These are phyloP conservation scores for Druon quercuslanigerum DNA, from an alignment of 1,140 invertebrate genomes.

Conservation along the genomic window DNA sequence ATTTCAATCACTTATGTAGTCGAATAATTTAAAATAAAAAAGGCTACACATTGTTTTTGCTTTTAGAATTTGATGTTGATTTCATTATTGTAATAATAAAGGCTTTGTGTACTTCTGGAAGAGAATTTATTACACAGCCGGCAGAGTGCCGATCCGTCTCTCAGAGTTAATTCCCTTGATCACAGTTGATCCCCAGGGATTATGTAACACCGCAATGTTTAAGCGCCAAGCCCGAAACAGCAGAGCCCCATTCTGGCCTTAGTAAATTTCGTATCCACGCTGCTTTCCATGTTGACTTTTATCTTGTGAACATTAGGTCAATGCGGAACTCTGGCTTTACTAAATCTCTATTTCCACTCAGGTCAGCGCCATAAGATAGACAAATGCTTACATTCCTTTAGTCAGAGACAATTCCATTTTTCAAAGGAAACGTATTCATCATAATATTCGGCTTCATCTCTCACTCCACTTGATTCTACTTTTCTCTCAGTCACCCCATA, in stretches of 20 bases:
- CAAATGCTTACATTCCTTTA: slow-evolving; percentile 21
- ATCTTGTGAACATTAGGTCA: slow-evolving; percentile 18
- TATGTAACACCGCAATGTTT: slow-evolving; percentile 31
- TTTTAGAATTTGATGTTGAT: not conserved
- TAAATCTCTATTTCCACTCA: not conserved
- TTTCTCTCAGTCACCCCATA: no score
- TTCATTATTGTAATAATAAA: slow-evolving; percentile 26
- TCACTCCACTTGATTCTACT: no score
- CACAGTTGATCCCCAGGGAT: slow-evolving; percentile 26
- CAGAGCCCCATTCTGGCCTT: slow-evolving; percentile 21
- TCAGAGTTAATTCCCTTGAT: slow-evolving; percentile 19
- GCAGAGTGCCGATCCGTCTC: slow-evolving; percentile 16
- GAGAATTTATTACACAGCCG: not conserved
- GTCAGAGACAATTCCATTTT: not conserved
- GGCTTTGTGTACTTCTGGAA: not conserved
- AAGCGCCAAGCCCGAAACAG: slow-evolving; percentile 29
- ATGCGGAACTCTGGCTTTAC: slow-evolving; percentile 8
- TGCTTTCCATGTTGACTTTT: slow-evolving; percentile 23
- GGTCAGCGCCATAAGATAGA: slow-evolving; percentile 3
- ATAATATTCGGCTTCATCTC: no score
- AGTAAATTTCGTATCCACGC: slow-evolving; percentile 23
- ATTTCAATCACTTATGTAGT: no score
- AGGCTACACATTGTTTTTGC: no score
- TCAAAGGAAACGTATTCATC: not conserved
- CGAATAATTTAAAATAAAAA: no score